Evolutionary conservation across 2,113 vertebrate species (phyloP).

Genomic region (Caranx melampygus): DNA sequence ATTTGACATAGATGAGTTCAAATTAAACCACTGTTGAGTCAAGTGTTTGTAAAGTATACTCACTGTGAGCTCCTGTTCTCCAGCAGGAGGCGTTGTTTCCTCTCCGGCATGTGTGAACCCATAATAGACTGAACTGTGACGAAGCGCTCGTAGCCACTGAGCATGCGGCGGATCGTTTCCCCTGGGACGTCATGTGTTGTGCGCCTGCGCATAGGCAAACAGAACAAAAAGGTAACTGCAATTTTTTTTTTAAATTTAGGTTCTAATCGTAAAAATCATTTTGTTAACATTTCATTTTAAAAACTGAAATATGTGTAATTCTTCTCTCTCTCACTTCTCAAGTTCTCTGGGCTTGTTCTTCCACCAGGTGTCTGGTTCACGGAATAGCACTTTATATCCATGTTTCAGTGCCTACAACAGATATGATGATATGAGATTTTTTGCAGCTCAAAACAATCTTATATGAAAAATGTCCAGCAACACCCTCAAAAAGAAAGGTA

Average conservation of each 20-base stretch:
- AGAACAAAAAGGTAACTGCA: constrained; percentile 2
- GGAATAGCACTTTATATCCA: constrained; percentile 93
- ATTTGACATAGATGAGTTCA: background rate
- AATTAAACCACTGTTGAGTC: background rate
- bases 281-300: background rate
- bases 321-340: constrained; percentile 87
- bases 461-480: background rate
- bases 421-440: background rate
- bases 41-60: constrained; percentile 40
- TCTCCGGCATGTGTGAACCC: constrained; percentile 82
- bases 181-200: constrained; percentile 89
- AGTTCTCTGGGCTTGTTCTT: constrained; percentile 95
- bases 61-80: constrained; percentile 67
- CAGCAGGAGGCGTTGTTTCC: constrained; percentile 59
- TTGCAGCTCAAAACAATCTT: background rate
- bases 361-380: constrained; percentile 98
- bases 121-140: constrained; percentile 89
- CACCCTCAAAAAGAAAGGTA: background rate
- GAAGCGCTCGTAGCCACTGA: constrained; percentile 88
- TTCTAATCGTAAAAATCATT: background rate
- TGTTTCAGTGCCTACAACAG: constrained; percentile 88
- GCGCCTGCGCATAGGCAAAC: constrained; percentile 81
- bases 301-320: background rate
- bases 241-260: background rate
- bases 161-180: constrained; percentile 92